These are phyloP conservation scores for Sceliomorpha sp. DNA, from an alignment of 2,888 invertebrate genomes.

Conservation along the genomic window DNA sequence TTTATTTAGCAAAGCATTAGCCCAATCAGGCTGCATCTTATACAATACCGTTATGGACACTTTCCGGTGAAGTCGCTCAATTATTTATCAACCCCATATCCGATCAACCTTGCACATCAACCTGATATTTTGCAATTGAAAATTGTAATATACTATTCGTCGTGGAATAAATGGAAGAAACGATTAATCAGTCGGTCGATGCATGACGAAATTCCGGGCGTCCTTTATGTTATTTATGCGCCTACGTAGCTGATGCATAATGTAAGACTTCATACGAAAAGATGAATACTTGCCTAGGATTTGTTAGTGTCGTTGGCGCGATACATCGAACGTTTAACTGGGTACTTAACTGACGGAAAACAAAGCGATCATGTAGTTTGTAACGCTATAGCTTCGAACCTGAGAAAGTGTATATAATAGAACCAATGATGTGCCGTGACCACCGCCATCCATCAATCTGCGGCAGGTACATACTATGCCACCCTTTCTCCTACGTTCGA, in stretches of 20 bases:
- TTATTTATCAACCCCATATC: conserved; percentile 35
- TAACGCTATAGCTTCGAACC: conserved; percentile 54
- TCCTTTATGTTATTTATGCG: too few relatives aligned
- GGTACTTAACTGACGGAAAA: conserved; percentile 45
- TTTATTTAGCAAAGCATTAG: conserved; percentile 47
- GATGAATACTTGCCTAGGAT: conserved; percentile 2
- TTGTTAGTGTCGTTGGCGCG: conserved; percentile 16
- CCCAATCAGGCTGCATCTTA: conserved; percentile 23
- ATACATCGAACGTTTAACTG: conserved; percentile 27
- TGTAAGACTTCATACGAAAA: not conserved
- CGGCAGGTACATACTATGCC: conserved; percentile 34
- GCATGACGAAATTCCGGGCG: too few relatives aligned
- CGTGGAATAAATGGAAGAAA: too few relatives aligned
- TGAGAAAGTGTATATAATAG: conserved; percentile 68
- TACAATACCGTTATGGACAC: too few relatives aligned
- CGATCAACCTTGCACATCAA: conserved; percentile 20
- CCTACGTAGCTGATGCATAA: not conserved
- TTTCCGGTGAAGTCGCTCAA: conserved; percentile 21
- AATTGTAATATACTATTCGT: too few relatives aligned
- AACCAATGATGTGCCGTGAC: conserved; percentile 68
- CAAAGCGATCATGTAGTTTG: conserved; percentile 60
- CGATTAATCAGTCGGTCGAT: too few relatives aligned
- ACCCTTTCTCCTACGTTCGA: conserved; percentile 44
- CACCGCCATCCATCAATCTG: conserved; percentile 71
- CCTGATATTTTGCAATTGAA: too few relatives aligned